These are phyloP conservation scores for Ooceraea biroi DNA, from an alignment of 1,140 invertebrate species.

Conservation along the genomic window DNA sequence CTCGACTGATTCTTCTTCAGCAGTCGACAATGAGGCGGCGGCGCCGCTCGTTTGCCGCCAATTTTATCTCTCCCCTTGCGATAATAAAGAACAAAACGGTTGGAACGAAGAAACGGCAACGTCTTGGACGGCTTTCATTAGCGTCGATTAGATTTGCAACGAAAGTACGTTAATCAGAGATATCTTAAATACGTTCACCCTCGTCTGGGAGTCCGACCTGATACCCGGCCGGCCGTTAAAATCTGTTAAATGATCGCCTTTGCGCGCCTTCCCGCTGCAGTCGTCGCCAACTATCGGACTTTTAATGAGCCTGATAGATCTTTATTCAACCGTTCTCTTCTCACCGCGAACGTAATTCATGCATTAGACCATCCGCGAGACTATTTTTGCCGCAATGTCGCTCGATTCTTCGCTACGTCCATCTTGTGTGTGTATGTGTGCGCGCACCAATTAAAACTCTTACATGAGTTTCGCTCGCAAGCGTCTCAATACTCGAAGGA, in stretches of 20 bases:
- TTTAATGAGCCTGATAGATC: constrained; percentile 54
- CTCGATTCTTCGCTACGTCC: no score
- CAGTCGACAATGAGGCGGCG: constrained; percentile 30
- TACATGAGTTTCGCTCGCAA: no score
- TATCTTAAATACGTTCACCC: constrained; percentile 61
- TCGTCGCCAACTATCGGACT: constrained; percentile 33
- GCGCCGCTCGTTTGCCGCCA: constrained; percentile 33
- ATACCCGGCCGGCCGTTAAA: constrained; percentile 52
- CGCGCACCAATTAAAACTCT: not conserved
- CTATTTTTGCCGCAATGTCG: not conserved
- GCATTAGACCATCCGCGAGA: not conserved
- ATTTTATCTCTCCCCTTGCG: not conserved
- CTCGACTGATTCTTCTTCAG: constrained; percentile 11
- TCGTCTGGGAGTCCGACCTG: constrained; percentile 53
- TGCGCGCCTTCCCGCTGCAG: constrained; percentile 2
- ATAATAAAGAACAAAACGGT: constrained; percentile 56
- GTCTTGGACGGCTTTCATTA: constrained; percentile 60
- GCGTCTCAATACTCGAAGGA: not conserved
- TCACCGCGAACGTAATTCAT: constrained; percentile 16
- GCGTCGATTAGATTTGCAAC: constrained; percentile 64
- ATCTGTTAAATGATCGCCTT: constrained; percentile 62
- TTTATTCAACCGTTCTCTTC: constrained; percentile 5
- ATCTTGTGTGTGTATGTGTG: not conserved
- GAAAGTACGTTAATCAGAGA: constrained; percentile 68
- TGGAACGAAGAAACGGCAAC: constrained; percentile 33